Base-by-base conservation (phyloP, 1,140 invertebrate genomes). In the Drosophila ambigua region DNA sequence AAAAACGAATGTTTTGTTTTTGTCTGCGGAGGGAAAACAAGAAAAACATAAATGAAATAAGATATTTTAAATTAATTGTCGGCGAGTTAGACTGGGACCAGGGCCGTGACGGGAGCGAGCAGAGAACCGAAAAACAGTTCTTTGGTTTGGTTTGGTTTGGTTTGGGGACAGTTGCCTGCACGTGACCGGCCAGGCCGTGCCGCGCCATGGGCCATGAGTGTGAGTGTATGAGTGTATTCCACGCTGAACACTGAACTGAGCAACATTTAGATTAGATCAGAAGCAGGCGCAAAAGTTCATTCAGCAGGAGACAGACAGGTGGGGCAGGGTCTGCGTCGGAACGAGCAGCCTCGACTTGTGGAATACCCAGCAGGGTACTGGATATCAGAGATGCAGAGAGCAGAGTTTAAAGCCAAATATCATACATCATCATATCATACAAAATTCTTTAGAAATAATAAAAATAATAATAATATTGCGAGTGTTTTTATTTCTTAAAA, bases 61-160 rank as follows among this genome's bases (percentile, higher is more conserved):
- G 82, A 84, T 84, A 84, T 84, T 84, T 84, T 87, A 77, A 84
- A 84, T 84, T 84, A 84, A 84, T 84, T 84, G 81, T 72, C 82
- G 66, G 28, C 41, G 69, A 58, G 26, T 35, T 45, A 16, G 24
- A 41, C 9, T 2, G 31, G 31, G 16, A 16, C 16, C 16, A 16
- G 0, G 16, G 16, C 16, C 16, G 16, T 0, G 16, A 1, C 50
- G 64, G n/a, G 35, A 48, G 46, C 52, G 51, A 39, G 58, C 7
- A 45, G 31, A 62, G 13, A 53, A 57, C 53, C 39, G 39, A 66
- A 72, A 72, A 67, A 72, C 66, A 68, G 62, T 84, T 77, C 73
- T 73, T 49, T 77, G 74, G 63, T 20, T 20, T 20, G 20, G 20
- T 20, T 20, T 20, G 20, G 20, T 20, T 20, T 20, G 20, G 20